Conservation (phyloP, 30 jellyfish, hydroid and myxozoan genomes). For the Aurelia sp. region DNA sequence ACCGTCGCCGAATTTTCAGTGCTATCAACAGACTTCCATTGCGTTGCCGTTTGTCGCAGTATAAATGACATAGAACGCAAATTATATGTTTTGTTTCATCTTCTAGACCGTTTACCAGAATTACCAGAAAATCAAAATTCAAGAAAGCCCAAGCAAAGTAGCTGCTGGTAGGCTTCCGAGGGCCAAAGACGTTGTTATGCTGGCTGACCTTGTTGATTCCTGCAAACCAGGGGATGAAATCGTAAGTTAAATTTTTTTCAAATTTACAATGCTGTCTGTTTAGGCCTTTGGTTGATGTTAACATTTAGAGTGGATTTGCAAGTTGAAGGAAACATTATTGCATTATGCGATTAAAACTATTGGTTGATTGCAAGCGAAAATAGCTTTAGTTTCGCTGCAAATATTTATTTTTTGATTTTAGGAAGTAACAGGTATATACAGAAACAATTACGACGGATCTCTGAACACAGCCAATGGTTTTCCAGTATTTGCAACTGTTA, state of each 20-base stretch:
- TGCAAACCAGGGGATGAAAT: constrained; percentile 99
- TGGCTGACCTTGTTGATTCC: constrained; percentile 97
- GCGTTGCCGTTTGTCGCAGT: no score
- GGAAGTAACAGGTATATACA: constrained; percentile 98
- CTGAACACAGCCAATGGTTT: constrained; percentile 91
- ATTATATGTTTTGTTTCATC: not conserved
- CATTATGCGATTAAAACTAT: no score
- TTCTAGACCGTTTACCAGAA: constrained; percentile 90
- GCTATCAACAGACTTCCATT: no score
- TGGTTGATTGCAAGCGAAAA: no score
- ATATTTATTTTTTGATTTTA: not conserved
- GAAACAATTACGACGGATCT: constrained; percentile 93
- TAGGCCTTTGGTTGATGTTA: no score
- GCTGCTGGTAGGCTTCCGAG: constrained; percentile 99
- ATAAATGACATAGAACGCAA: no score
- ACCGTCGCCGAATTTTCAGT: no score
- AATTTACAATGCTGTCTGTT: no score
- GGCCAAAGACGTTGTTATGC: constrained; percentile 89
- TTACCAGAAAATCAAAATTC: constrained; percentile 93
- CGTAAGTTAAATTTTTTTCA: constrained; percentile 43
- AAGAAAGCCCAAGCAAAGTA: constrained; percentile 97
- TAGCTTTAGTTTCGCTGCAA: no score
- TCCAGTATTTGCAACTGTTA: constrained; percentile 98
- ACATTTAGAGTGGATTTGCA: no score
- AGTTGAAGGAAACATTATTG: no score